A percentile compares a stretch with the other conserved stretches of the same genome.
Conservation (phyloP, 2,113 vertebrate genomes). For the Lamprotornis superbus region DNA sequence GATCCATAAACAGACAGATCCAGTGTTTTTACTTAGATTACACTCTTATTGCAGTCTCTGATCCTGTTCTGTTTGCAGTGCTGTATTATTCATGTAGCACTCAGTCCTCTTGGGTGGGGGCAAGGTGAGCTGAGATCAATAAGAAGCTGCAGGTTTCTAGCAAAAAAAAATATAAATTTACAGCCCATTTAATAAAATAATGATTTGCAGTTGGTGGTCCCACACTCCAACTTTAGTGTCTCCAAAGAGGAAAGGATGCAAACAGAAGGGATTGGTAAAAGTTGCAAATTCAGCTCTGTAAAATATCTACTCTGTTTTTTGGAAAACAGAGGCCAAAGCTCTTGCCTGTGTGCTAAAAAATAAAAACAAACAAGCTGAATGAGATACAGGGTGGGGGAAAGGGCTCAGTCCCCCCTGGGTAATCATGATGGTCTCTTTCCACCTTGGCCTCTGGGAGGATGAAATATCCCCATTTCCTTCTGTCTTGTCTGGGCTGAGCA, state of each 20-base stretch:
- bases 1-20: constrained; percentile 78
- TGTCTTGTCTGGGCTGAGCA: neutral
- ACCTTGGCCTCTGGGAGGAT: neutral
- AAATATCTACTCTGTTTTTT: neutral
- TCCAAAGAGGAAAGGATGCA: neutral
- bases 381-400: neutral
- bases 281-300: neutral
- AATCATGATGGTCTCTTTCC: neutral
- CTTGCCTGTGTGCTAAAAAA: neutral
- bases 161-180: neutral
- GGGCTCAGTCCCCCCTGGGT: accelerated
- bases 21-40: constrained; percentile 77
- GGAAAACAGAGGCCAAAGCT: neutral
- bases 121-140: neutral
- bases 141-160: neutral
- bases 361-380: neutral
- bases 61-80: constrained; percentile 48
- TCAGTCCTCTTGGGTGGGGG: neutral
- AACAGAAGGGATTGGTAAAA: neutral
- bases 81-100: constrained; percentile 54
- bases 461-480: neutral
- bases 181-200: neutral
- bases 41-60: constrained; percentile 62
- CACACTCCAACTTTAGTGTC: neutral
- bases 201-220: neutral